Evolutionary conservation across 1,140 invertebrate genomes (phyloP), one percentile per base, ranked within the genome.

Genomic region (Drosophila seguyi): DNA sequence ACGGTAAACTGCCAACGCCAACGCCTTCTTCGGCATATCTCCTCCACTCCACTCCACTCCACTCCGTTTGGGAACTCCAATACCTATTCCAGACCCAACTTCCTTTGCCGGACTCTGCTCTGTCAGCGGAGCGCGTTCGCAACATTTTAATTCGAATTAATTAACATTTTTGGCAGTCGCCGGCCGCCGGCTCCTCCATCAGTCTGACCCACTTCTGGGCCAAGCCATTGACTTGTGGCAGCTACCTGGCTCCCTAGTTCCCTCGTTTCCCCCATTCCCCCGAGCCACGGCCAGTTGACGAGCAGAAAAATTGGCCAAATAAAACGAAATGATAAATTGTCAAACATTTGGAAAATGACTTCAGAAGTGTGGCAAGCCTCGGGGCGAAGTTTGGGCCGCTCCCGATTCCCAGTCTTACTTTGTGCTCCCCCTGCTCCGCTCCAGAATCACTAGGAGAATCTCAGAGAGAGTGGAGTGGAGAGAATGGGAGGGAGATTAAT

Each of bases 111-210:
- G 52, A 31, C 27, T 60, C 44, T n/a, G 31, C 52, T 75, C 61
- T 75, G 74, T 45, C 74, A 45, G 71, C 45, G 69, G 41, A 58
- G 60, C 61, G 47, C 45, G 22, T 82, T 58, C 53, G 25, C 41
- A 87, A 87, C 83, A 75, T 87, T 87, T 87, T 87, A 87, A 87
- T 87, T 78, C 71, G 81, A 87, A 87, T 87, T 87, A 82, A 87
- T 87, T 87, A 87, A 87, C 86, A 87, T 76, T 68, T 67, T 55
- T 65, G 72, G 48, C 73, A 72, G 34, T 57, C 71, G 31, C 39
- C 53, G 71, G 59, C 71, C 73, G 73, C 27, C 45, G 72, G 69
- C 50, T 76, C 11, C 55, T 57, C 78, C 47, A 71, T 75, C 62
- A 58, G 44, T 73, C 44, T 83, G 83, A 63, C 79, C 83, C 52